phyloP scores from a whole-genome alignment of 2,888 invertebrate genomes.

The Catocala sponsa region DNA sequence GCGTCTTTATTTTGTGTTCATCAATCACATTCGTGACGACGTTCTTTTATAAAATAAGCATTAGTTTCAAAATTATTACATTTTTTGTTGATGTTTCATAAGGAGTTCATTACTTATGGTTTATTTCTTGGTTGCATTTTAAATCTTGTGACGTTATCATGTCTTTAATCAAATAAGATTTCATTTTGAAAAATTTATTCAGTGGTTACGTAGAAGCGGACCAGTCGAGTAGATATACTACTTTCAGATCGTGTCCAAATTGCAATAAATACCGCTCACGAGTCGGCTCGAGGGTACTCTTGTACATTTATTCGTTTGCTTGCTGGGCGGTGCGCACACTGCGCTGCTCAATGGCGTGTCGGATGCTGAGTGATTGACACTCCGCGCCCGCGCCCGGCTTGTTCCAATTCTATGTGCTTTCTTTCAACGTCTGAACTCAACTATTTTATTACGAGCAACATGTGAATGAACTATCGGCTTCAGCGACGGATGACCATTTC shows the following conservation, averaged over 20 bases:
- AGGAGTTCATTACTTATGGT: too few relatives aligned
- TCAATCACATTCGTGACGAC: too few relatives aligned
- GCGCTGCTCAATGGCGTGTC: conserved; percentile 19
- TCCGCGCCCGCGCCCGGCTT: not conserved
- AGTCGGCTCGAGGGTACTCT: not conserved
- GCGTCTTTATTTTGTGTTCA: too few relatives aligned
- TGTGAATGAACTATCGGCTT: too few relatives aligned
- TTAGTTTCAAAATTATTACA: too few relatives aligned
- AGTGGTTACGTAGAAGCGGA: conserved; percentile 6
- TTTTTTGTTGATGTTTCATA: too few relatives aligned
- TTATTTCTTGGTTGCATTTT: too few relatives aligned
- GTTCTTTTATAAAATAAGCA: too few relatives aligned
- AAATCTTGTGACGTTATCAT: too few relatives aligned
- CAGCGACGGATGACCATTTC: too few relatives aligned
- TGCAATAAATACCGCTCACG: conserved; percentile 6
- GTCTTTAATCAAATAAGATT: conserved; percentile 1
- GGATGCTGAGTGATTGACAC: conserved; percentile 18
- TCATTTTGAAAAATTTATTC: conserved; percentile 7
- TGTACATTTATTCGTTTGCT: not conserved
- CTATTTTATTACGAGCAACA: not conserved
- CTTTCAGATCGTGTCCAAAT: conserved; percentile 15
- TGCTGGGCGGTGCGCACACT: too few relatives aligned
- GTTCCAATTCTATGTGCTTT: conserved; percentile 4
- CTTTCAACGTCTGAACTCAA: conserved; percentile 7
- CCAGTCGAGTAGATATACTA: not conserved